Conservation (phyloP, 64 coral and sea anemone genomes). For the Montipora foliosa region DNA sequence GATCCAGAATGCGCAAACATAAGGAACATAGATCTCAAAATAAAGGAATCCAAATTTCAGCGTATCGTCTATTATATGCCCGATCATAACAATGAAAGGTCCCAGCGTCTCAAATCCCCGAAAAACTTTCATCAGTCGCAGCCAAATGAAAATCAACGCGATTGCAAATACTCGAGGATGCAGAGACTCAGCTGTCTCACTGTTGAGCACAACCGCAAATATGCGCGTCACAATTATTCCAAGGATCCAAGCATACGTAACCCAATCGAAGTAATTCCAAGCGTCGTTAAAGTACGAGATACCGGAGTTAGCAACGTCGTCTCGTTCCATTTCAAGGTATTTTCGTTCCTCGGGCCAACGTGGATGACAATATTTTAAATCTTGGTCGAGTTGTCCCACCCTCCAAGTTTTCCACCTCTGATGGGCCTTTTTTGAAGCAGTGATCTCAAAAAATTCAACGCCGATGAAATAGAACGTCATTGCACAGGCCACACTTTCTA, state of each 20-base stretch:
- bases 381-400: conserved; percentile 66
- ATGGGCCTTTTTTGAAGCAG: conserved; percentile 70
- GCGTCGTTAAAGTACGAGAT: conserved; percentile 97
- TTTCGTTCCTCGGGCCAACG: conserved; percentile 92
- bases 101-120: conserved; percentile 84
- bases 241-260: conserved; percentile 90
- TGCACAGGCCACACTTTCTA: conserved; percentile 70
- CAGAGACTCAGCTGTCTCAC: conserved; percentile 29
- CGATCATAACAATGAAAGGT: conserved; percentile 97
- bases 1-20: conserved; percentile 98
- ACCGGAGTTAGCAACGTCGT: conserved; percentile 75
- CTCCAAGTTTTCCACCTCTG: conserved; percentile 85
- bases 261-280: conserved; percentile 99
- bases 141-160: conserved; percentile 94
- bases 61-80: conserved; percentile 95
- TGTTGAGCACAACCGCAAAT: conserved; percentile 65
- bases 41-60: conserved; percentile 94
- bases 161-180: conserved; percentile 92
- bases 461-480: conserved; percentile 94
- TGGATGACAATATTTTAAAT: conserved; percentile 79
- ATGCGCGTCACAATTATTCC: conserved; percentile 81
- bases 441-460: conserved; percentile 83
- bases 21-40: conserved; percentile 89
- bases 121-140: conserved; percentile 97
- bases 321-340: conserved; percentile 95